phyloP scores from a whole-genome alignment of 2,888 invertebrate species.

The Herminia tarsipennalis region DNA sequence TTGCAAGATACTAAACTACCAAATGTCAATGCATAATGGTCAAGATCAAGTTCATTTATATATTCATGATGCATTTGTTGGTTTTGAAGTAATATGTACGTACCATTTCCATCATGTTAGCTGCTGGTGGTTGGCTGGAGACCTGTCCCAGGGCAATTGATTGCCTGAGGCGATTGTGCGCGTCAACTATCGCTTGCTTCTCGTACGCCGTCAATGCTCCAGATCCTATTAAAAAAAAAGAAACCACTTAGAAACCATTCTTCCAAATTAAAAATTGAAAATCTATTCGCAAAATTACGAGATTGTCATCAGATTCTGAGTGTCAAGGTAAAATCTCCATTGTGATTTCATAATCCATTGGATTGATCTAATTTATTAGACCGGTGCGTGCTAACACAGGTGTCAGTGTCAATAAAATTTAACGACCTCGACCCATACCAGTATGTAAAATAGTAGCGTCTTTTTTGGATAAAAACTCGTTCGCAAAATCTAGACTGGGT shows the following conservation, averaged over 20 bases:
- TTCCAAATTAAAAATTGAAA: background rate
- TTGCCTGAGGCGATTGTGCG: constrained; percentile 93
- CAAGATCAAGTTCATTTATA: constrained; percentile 35
- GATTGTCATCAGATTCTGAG: constrained; percentile 24
- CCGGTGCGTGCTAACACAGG: constrained; percentile 70
- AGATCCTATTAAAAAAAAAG: constrained; percentile 76
- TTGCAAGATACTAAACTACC: constrained; percentile 41
- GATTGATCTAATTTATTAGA: constrained; percentile 71
- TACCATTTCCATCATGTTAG: constrained; percentile 95
- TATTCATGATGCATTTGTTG: constrained; percentile 18
- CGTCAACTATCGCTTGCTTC: constrained; percentile 90
- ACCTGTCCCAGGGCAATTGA: constrained; percentile 92
- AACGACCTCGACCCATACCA: constrained; percentile 71
- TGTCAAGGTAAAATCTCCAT: constrained; percentile 54
- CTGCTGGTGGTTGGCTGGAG: constrained; percentile 90
- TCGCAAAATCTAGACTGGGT: constrained; percentile 74
- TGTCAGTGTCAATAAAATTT: constrained; percentile 79
- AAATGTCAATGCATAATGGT: constrained; percentile 36
- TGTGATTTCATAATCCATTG: constrained; percentile 60
- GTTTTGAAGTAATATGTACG: constrained; percentile 43
- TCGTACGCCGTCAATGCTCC: constrained; percentile 90
- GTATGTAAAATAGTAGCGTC: constrained; percentile 71
- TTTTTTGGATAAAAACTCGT: constrained; percentile 64
- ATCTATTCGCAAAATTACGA: constrained; percentile 3
- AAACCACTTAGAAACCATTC: constrained; percentile 4